Conservation (phyloP, 2,113 vertebrate species). For the Caretta caretta region DNA sequence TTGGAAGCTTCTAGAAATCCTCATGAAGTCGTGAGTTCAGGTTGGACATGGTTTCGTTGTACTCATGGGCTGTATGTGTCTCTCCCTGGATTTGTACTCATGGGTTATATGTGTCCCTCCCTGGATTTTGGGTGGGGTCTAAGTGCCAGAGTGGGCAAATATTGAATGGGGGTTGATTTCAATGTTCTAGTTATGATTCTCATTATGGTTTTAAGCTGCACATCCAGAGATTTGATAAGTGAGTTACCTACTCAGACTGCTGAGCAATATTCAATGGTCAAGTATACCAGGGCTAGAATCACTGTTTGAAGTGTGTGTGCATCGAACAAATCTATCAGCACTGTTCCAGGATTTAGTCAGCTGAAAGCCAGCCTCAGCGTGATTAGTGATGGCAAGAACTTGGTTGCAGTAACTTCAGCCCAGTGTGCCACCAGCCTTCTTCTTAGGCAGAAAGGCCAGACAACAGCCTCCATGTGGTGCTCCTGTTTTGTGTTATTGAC, state of each 20-base stretch:
- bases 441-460: neutral
- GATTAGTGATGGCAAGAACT: neutral
- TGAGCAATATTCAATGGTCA: neutral
- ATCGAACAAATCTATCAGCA: neutral
- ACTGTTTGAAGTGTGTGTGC: neutral
- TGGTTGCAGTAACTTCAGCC: neutral
- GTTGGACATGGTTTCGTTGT: neutral
- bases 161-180: neutral
- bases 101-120: neutral
- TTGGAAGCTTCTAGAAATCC: neutral
- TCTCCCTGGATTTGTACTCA: neutral
- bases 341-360: neutral
- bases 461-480: neutral
- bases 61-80: neutral
- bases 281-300: neutral
- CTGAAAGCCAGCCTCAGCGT: too few relatives aligned
- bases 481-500: neutral
- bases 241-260: neutral
- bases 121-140: neutral
- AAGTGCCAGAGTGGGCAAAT: neutral
- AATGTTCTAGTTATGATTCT: neutral
- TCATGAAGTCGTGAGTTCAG: neutral
- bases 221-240: neutral
- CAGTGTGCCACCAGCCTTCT: neutral
- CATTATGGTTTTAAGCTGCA: neutral